Base-by-base conservation (phyloP, 2,888 invertebrate species). In the Congeria kusceri region DNA sequence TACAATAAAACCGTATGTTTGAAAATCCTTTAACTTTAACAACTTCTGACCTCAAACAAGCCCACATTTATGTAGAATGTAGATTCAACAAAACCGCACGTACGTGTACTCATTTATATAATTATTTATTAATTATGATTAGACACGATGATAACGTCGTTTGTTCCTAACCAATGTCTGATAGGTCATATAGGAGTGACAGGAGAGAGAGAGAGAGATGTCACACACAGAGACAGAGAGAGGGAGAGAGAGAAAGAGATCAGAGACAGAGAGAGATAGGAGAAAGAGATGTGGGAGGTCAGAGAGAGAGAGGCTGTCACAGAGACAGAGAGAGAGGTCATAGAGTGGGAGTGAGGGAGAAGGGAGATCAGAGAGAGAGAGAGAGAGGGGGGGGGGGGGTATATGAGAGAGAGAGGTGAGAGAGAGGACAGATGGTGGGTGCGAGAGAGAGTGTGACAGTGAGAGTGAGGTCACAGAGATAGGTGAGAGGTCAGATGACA, bases 301-400 rank as follows among this genome's bases (percentile, higher is more conserved):
- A 25, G 47, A 25, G 64, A 46, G 39, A 25, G 25, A 46, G 39
- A 27, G 25, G 13, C 15, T 15, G 39, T 18, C 11, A 18, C 11
- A n/a, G n/a, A 47, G 18, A 64, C 15, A 47, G 25, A 27, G 7
- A 15, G 25, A 23, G 46, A 47, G 15, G 46, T 13, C 9, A 46
- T 9, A n/a, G n/a, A 15, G 15, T 11, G 20, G 18, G 13, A 46
- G 18, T 39, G 39, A n/a, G 7, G 13, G 46, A 7, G 28, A 9
- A 25, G n/a, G 64, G 64, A n/a, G 64, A 64, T n/a, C 25, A 28
- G 65, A 49, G 47, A 65, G 49, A 49, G 20, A 49, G 53, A 65
- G 53, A 27, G 28, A 18, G 28, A 27, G 18, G 27, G 53, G 27
- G 65, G 27, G 53, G 27, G 49, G 27, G 65, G 53, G 65, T n/a